These are phyloP conservation scores for Nanger granti DNA, from an alignment of 2,113 vertebrate genomes.

Conservation along the genomic window DNA sequence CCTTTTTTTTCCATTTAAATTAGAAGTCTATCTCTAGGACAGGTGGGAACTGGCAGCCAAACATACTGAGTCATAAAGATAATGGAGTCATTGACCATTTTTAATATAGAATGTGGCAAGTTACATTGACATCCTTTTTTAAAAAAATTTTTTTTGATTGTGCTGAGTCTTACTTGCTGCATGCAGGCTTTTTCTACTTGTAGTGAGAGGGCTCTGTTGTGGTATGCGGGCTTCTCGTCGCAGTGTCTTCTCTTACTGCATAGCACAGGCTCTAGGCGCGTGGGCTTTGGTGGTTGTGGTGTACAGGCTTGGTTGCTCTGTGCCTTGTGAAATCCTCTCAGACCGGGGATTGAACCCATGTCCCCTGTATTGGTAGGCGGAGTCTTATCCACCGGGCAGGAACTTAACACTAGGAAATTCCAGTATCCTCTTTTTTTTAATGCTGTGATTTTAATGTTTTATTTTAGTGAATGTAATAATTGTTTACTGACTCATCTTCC, in stretches of 20 bases:
- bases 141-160: not conserved
- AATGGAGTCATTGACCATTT: not conserved
- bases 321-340: not conserved
- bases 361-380: not conserved
- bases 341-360: not conserved
- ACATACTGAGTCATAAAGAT: not conserved
- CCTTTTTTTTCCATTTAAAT: not conserved
- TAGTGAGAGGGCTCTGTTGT: not conserved
- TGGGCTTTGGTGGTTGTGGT: not conserved
- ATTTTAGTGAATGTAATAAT: not conserved
- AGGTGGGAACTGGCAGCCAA: not conserved
- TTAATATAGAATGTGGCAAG: not conserved
- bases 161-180: not conserved
- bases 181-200: not conserved
- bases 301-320: not conserved
- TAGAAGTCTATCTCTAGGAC: not conserved
- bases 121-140: not conserved
- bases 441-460: not conserved
- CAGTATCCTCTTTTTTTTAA: not conserved
- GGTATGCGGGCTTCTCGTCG: not conserved
- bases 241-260: not conserved
- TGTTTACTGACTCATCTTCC: not conserved
- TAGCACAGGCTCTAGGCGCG: not conserved
- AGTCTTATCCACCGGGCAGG: not conserved
- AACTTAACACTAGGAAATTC: not conserved